Percentiles rank a stretch among this genome's conserved stretches.
phyloP scores from a whole-genome alignment of 2,113 vertebrate genomes.

The Dendropsophus ebraccatus region DNA sequence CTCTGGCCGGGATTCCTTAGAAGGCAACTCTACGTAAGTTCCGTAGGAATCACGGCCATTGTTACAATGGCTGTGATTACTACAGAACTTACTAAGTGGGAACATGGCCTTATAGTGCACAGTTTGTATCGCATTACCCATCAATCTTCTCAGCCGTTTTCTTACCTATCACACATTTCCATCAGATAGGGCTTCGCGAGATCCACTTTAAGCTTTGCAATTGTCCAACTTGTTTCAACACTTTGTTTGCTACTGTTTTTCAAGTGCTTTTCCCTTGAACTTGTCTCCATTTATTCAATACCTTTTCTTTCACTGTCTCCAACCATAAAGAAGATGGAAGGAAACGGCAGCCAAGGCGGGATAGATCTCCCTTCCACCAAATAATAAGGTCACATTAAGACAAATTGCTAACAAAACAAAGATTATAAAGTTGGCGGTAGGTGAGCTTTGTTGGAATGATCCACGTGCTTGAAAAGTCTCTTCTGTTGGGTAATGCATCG shows the following conservation, averaged over 20 bases:
- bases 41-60: no score
- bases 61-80: no score
- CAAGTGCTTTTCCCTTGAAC: constrained; percentile 1
- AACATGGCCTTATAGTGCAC: neutral
- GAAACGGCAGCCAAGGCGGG: neutral
- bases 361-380: constrained; percentile 38
- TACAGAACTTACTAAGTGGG: no score
- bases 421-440: constrained; percentile 40
- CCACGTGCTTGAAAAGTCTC: constrained; percentile 29
- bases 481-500: constrained; percentile 48
- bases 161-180: neutral
- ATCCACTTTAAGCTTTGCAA: neutral
- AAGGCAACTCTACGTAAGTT: no score
- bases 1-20: no score
- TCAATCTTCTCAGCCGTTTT: neutral
- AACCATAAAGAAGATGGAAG: neutral
- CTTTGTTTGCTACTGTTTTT: neutral
- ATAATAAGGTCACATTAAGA: constrained; percentile 52
- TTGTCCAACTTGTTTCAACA: neutral
- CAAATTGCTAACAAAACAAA: constrained; percentile 46
- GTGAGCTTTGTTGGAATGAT: constrained; percentile 36
- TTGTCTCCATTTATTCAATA: neutral
- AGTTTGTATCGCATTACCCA: neutral
- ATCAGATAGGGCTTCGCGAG: neutral
- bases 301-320: constrained; percentile 1